A percentile compares a stretch with the other conserved stretches of the same genome.
Evolutionary conservation across 2,797 vertebrate genomes (phyloP).

Genomic region (Sebastes elongatus): DNA sequence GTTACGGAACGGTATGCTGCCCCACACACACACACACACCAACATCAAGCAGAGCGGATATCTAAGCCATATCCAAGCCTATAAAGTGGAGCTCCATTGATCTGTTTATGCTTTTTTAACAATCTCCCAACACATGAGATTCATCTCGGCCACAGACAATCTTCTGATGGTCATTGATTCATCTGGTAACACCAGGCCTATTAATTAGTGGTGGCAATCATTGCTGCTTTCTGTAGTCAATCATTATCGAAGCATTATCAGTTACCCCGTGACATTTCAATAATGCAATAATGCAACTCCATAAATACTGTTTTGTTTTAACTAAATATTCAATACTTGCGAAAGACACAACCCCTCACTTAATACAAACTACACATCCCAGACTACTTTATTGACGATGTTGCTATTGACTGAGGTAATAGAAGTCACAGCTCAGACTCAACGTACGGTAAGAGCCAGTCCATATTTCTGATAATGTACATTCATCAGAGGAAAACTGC

Average conservation of each 20-base stretch:
- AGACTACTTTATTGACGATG: slow-evolving; percentile 60
- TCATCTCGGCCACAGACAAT: slow-evolving; percentile 70
- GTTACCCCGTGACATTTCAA: slow-evolving; percentile 19
- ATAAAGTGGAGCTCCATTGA: slow-evolving; percentile 79
- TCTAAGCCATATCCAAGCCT: slow-evolving; percentile 62
- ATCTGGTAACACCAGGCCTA: slow-evolving; percentile 73
- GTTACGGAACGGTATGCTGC: slow-evolving; percentile 68
- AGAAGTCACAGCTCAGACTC: slow-evolving; percentile 53
- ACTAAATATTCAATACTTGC: slow-evolving; percentile 32
- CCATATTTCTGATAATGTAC: slow-evolving; percentile 70
- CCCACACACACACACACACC: slow-evolving; percentile 60
- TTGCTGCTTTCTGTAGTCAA: slow-evolving; percentile 28
- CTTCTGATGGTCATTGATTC: slow-evolving; percentile 78
- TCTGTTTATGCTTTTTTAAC: slow-evolving; percentile 83
- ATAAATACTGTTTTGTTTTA: slow-evolving; percentile 34
- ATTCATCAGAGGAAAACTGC: slow-evolving; percentile 71
- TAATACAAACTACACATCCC: slow-evolving; percentile 48
- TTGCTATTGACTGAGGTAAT: slow-evolving; percentile 69
- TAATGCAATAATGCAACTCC: slow-evolving; percentile 14
- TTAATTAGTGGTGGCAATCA: slow-evolving; percentile 75
- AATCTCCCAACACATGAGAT: slow-evolving; percentile 79
- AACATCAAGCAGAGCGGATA: slow-evolving; percentile 47
- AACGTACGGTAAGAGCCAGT: slow-evolving; percentile 61
- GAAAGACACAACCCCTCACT: slow-evolving; percentile 24
- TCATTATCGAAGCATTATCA: slow-evolving; percentile 26